phyloP scores from a whole-genome alignment of 2,888 invertebrate species.

The Pantelozetes paolii region DNA sequence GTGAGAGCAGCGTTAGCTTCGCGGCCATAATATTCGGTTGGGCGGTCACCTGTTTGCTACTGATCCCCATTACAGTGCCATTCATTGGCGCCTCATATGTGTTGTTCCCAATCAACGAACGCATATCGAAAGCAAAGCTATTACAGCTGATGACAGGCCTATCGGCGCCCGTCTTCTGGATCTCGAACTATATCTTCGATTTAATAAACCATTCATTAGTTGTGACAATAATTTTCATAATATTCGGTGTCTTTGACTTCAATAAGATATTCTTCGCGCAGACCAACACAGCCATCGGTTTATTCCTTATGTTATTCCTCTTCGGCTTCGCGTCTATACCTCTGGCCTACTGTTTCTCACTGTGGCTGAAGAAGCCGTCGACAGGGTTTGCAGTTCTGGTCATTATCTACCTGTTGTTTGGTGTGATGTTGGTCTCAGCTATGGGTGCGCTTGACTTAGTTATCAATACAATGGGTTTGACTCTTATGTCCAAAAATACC shows the following conservation, averaged over 20 bases:
- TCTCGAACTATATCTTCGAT: constrained; percentile 41
- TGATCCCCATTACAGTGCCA: constrained; percentile 43
- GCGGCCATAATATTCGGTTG: constrained; percentile 12
- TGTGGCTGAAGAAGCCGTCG: constrained; percentile 43
- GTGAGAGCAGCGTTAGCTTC: background rate
- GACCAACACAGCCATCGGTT: constrained; percentile 40
- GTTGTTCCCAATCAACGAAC: constrained; percentile 44
- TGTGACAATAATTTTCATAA: constrained; percentile 31
- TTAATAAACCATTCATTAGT: constrained; percentile 28
- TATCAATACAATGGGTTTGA: background rate
- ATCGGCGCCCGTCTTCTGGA: constrained; percentile 40
- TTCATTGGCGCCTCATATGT: constrained; percentile 44
- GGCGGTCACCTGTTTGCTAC: constrained; percentile 16
- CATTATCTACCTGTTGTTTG: constrained; percentile 41
- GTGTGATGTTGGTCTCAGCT: constrained; percentile 31
- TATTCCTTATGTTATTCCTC: constrained; percentile 45
- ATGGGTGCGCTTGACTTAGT: constrained; percentile 19
- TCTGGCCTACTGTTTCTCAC: constrained; percentile 46
- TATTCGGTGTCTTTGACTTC: constrained; percentile 37
- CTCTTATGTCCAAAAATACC: background rate
- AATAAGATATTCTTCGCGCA: constrained; percentile 29
- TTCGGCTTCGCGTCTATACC: constrained; percentile 47
- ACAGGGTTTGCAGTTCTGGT: constrained; percentile 45
- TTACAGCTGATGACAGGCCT: constrained; percentile 44
- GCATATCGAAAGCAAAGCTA: constrained; percentile 42